phyloP scores from a whole-genome alignment of 2,797 vertebrate species.

The Crenuchus spilurus region DNA sequence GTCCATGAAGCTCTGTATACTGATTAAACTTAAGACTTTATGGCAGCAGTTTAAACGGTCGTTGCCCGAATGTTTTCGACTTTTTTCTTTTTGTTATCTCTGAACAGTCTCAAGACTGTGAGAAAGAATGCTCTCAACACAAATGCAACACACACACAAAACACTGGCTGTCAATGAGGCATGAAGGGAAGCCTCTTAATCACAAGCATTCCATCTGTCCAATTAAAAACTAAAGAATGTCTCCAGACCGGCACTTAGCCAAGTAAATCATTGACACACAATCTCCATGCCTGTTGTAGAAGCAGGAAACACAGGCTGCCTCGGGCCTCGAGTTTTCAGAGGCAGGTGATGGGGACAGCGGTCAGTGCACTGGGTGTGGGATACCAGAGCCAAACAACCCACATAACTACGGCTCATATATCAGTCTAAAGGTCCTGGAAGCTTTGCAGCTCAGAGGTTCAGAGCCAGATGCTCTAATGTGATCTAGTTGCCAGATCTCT shows the following conservation, averaged over 20 bases:
- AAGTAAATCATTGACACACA: conserved; percentile 50
- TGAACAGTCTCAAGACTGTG: background rate
- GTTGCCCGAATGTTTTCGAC: background rate
- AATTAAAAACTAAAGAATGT: conserved; percentile 45
- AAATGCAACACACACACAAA: background rate
- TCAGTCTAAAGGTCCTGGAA: conserved; percentile 61
- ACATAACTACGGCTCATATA: conserved; percentile 56
- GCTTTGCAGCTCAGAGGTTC: conserved; percentile 50
- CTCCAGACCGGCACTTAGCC: conserved; percentile 17
- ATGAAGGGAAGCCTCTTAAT: conserved; percentile 31
- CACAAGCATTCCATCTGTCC: conserved; percentile 37
- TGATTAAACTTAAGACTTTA: background rate
- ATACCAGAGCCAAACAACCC: conserved; percentile 63
- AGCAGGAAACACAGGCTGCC: conserved; percentile 34
- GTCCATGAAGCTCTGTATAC: too few relatives aligned
- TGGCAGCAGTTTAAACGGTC: background rate
- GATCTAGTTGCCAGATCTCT: conserved; percentile 34
- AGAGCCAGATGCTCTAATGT: conserved; percentile 67
- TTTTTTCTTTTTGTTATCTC: background rate
- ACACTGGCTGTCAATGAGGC: conserved; percentile 17
- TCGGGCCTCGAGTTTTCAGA: conserved; percentile 35
- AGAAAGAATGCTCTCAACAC: background rate
- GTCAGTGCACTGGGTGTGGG: conserved; percentile 54
- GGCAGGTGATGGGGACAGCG: conserved; percentile 45
- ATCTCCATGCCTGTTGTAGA: conserved; percentile 28